Percentiles rank a stretch among this genome's conserved stretches.
Conservation (phyloP, 2,888 invertebrate species). For the Hirtodrosophila alboralis region DNA sequence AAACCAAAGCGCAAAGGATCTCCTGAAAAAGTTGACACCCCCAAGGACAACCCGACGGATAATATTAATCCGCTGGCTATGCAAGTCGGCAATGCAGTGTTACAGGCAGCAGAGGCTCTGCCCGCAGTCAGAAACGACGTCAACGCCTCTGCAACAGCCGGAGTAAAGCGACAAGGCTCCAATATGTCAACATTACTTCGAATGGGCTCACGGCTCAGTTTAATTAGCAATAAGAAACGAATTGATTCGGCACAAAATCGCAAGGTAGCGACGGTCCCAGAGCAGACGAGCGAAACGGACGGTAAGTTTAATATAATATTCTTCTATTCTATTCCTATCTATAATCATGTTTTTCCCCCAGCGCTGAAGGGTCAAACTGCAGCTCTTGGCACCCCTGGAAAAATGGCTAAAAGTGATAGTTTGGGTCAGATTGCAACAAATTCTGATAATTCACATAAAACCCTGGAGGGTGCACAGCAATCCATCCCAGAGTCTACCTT, state of each 20-base stretch:
- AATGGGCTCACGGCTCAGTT: conserved; percentile 80
- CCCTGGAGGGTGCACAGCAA: conserved; percentile 81
- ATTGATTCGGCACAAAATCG: conserved; percentile 80
- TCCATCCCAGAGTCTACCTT: conserved; percentile 81
- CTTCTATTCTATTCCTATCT: no score
- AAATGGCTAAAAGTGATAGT: conserved; percentile 49
- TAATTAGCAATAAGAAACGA: conserved; percentile 80
- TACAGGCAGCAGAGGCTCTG: conserved; percentile 66
- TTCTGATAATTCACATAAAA: conserved; percentile 81
- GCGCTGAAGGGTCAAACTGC: conserved; percentile 76
- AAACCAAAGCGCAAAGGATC: conserved; percentile 24
- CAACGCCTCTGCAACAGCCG: conserved; percentile 32
- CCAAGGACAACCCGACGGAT: conserved; percentile 23
- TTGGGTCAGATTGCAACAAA: conserved; percentile 65
- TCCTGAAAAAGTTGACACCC: conserved; percentile 36
- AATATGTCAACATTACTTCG: conserved; percentile 76
- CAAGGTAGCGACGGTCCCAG: conserved; percentile 66
- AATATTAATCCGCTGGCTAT: conserved; percentile 51
- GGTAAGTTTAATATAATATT: conserved; percentile 49
- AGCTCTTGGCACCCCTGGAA: conserved; percentile 39
- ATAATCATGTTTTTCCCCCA: conserved; percentile 1
- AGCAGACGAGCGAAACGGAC: conserved; percentile 40
- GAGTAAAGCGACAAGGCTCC: conserved; percentile 72
- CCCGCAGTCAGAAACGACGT: conserved; percentile 63
- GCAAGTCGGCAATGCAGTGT: conserved; percentile 70